phyloP scores from a whole-genome alignment of 1,140 invertebrate genomes.

The Archivesica marissinica region DNA sequence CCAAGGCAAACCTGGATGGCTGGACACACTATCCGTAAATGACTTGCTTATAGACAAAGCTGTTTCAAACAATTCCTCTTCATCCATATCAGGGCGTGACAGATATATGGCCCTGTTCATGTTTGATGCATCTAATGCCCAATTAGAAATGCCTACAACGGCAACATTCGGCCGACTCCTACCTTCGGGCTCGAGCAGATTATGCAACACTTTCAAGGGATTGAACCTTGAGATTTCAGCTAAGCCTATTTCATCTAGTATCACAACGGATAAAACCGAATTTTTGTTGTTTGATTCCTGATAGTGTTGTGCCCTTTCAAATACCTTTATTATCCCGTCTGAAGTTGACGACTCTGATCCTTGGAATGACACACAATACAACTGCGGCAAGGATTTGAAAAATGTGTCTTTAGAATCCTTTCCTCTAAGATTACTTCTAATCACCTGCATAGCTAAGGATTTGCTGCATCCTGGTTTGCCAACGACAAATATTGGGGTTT shows the following conservation, averaged over 20 bases:
- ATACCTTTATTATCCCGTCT: conserved; percentile 70
- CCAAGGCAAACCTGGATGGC: background rate
- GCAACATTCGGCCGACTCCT: conserved; percentile 64
- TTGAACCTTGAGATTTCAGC: conserved; percentile 68
- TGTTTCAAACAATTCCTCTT: conserved; percentile 65
- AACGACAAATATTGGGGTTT: conserved; percentile 77
- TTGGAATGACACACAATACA: conserved; percentile 72
- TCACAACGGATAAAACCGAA: conserved; percentile 69
- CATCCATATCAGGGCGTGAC: conserved; percentile 68
- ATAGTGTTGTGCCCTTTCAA: conserved; percentile 68
- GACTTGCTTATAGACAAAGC: conserved; percentile 57
- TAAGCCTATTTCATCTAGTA: conserved; percentile 74
- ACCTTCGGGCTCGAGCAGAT: conserved; percentile 66
- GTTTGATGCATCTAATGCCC: conserved; percentile 77
- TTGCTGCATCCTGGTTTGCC: conserved; percentile 80
- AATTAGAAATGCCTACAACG: conserved; percentile 77
- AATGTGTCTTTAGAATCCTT: conserved; percentile 66
- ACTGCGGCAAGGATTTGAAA: conserved; percentile 71
- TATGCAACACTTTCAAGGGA: conserved; percentile 68
- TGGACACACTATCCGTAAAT: background rate
- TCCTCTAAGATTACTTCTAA: conserved; percentile 74
- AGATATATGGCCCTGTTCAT: conserved; percentile 74
- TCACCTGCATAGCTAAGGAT: conserved; percentile 75
- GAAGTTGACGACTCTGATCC: conserved; percentile 71
- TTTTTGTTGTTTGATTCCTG: conserved; percentile 58